Conservation (phyloP, 2,113 vertebrate species). For the Chaenocephalus aceratus region DNA sequence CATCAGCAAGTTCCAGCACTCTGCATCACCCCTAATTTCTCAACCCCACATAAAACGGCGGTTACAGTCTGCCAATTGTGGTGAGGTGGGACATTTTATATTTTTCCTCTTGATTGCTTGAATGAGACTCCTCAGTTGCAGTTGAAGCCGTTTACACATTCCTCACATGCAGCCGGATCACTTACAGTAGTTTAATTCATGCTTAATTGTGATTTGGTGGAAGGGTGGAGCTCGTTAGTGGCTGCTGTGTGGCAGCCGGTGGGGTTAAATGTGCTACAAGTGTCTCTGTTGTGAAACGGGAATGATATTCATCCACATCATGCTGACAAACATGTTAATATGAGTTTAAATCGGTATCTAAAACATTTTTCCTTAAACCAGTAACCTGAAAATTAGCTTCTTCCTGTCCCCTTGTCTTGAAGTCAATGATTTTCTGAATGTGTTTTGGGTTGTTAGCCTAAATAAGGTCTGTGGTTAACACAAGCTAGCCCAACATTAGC, state of each 20-base stretch:
- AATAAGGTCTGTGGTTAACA: too few species aligned
- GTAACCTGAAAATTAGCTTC: too few species aligned
- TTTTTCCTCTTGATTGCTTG: constrained; percentile 63
- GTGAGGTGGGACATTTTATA: constrained; percentile 46
- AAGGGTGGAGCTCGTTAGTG: constrained; percentile 53
- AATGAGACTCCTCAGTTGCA: constrained; percentile 47
- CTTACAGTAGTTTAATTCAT: constrained; percentile 73
- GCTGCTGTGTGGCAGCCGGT: constrained; percentile 50
- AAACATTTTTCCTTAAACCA: constrained; percentile 1
- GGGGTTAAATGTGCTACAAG: constrained; percentile 18
- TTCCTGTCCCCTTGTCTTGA: too few species aligned
- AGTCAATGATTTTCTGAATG: too few species aligned
- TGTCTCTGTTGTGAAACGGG: constrained; percentile 10
- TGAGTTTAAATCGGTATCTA: constrained; percentile 17
- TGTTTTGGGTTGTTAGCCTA: too few species aligned
- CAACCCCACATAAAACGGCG: constrained; percentile 64
- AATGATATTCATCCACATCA: constrained; percentile 10
- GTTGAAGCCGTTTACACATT: constrained; percentile 59
- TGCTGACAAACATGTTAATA: not conserved
- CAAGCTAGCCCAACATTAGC: too few species aligned
- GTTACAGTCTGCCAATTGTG: constrained; percentile 53
- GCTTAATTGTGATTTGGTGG: constrained; percentile 47
- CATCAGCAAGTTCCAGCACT: constrained; percentile 71
- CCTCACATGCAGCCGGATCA: constrained; percentile 49
- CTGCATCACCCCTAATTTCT: constrained; percentile 50